Evolutionary conservation across 2,888 invertebrate genomes (phyloP).

Genomic region (Scaptomyza cyrtandrae): DNA sequence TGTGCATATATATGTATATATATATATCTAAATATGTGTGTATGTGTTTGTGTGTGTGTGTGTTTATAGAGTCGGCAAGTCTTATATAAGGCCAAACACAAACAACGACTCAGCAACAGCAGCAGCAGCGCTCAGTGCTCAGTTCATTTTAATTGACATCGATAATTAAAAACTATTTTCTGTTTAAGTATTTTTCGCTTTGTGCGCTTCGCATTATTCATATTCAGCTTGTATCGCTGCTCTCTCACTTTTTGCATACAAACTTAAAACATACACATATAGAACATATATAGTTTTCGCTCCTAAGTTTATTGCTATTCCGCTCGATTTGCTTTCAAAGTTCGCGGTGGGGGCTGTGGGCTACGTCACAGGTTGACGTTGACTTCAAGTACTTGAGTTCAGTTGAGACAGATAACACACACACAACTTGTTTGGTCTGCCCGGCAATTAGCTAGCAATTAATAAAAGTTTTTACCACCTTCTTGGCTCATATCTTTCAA

Average conservation of each 20-base stretch:
- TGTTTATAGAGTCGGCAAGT: constrained; percentile 34
- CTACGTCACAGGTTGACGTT: constrained; percentile 28
- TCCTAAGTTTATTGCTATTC: background rate
- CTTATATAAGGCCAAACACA: constrained; percentile 61
- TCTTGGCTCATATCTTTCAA: constrained; percentile 39
- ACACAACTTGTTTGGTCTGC: constrained; percentile 1
- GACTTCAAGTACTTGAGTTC: constrained; percentile 29
- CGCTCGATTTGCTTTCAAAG: constrained; percentile 15
- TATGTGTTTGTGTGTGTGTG: constrained; percentile 16
- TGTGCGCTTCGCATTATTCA: constrained; percentile 32
- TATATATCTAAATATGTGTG: background rate
- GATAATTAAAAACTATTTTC: constrained; percentile 77
- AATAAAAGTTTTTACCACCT: constrained; percentile 59
- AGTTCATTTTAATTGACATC: constrained; percentile 81
- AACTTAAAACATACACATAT: background rate
- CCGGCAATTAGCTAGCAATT: constrained; percentile 63
- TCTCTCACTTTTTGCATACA: background rate
- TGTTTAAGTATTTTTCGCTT: constrained; percentile 36
- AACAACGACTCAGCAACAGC: constrained; percentile 37
- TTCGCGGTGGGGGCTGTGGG: background rate
- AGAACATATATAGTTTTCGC: background rate
- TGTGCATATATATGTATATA: constrained; percentile 16
- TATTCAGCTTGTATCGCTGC: constrained; percentile 17
- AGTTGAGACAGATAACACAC: constrained; percentile 20
- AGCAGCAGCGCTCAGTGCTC: constrained; percentile 33